Conservation (phyloP, 2,888 invertebrate species). For the Chorisops tibialis region DNA sequence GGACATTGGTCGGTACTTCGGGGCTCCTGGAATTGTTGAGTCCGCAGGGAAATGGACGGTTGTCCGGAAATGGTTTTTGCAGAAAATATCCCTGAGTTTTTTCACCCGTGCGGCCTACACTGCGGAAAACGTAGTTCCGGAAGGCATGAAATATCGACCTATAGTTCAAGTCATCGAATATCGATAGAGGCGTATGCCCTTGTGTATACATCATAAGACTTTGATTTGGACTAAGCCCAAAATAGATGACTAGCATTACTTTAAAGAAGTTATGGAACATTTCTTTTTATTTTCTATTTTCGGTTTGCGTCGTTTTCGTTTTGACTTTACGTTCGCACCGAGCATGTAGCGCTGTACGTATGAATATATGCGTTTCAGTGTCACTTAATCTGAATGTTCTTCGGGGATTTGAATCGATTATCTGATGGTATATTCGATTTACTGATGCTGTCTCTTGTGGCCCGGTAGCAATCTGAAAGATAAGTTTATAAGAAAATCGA, state of each 20-base stretch:
- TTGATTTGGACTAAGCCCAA: slow-evolving; percentile 29
- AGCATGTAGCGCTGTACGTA: no score
- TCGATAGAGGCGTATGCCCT: slow-evolving; percentile 30
- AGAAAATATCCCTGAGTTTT: slow-evolving; percentile 33
- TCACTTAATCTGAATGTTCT: slow-evolving; percentile 13
- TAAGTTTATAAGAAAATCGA: slow-evolving; percentile 16
- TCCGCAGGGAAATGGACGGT: slow-evolving; percentile 42
- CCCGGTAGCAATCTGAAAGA: slow-evolving; percentile 16
- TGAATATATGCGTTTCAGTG: not conserved
- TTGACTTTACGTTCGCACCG: no score
- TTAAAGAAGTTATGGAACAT: slow-evolving; percentile 26
- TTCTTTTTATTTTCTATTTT: slow-evolving; percentile 23
- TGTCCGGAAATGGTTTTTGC: slow-evolving; percentile 36
- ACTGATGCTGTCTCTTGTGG: not conserved
- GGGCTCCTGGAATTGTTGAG: slow-evolving; percentile 37
- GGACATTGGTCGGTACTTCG: slow-evolving; percentile 52
- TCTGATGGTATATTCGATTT: not conserved
- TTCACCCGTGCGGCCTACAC: slow-evolving; percentile 35
- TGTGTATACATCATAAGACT: slow-evolving; percentile 23
- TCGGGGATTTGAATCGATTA: slow-evolving; percentile 6
- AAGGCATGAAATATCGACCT: slow-evolving; percentile 36
- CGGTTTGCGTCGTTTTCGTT: no score
- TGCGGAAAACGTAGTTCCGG: slow-evolving; percentile 35
- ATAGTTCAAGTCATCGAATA: slow-evolving; percentile 32
- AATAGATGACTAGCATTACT: slow-evolving; percentile 33